A percentile compares a stretch with the other conserved stretches of the same genome.
phyloP scores from a whole-genome alignment of 1,140 invertebrate species.

The Penaeus japonicus region DNA sequence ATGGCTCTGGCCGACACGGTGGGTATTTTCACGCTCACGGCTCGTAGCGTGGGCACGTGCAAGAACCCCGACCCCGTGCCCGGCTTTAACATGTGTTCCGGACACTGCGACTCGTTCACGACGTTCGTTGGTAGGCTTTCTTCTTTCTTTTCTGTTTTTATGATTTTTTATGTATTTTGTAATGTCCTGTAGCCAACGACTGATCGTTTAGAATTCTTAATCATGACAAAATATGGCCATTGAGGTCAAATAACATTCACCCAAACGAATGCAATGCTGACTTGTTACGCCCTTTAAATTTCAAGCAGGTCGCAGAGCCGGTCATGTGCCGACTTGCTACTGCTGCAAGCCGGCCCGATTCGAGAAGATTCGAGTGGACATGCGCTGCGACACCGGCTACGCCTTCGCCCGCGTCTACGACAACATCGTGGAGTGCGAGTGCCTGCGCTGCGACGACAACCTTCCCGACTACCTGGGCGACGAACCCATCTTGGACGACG shows the following conservation, averaged over 20 bases:
- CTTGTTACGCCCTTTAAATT: not conserved
- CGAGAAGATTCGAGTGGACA: constrained; percentile 50
- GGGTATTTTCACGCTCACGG: constrained; percentile 56
- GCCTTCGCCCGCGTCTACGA: constrained; percentile 53
- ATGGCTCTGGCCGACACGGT: constrained; percentile 59
- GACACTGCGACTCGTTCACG: constrained; percentile 60
- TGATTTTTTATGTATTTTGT: too few species aligned
- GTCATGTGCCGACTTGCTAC: constrained; percentile 43
- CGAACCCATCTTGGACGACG: constrained; percentile 22
- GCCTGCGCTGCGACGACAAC: constrained; percentile 31
- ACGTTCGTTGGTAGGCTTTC: constrained; percentile 56
- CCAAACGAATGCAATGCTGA: too few species aligned
- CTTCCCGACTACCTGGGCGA: constrained; percentile 10
- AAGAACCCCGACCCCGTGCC: constrained; percentile 58
- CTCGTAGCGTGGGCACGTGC: constrained; percentile 59
- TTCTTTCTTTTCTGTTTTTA: not conserved
- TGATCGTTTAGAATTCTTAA: too few species aligned
- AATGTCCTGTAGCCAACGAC: too few species aligned
- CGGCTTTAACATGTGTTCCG: constrained; percentile 60
- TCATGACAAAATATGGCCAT: too few species aligned
- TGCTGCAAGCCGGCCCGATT: constrained; percentile 58
- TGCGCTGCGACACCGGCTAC: constrained; percentile 56
- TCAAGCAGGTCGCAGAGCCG: constrained; percentile 20
- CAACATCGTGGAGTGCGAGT: constrained; percentile 54
- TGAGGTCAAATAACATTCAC: not conserved